These are phyloP conservation scores for Trimorus sp. DNA, from an alignment of 2,888 invertebrate species.

Conservation along the genomic window DNA sequence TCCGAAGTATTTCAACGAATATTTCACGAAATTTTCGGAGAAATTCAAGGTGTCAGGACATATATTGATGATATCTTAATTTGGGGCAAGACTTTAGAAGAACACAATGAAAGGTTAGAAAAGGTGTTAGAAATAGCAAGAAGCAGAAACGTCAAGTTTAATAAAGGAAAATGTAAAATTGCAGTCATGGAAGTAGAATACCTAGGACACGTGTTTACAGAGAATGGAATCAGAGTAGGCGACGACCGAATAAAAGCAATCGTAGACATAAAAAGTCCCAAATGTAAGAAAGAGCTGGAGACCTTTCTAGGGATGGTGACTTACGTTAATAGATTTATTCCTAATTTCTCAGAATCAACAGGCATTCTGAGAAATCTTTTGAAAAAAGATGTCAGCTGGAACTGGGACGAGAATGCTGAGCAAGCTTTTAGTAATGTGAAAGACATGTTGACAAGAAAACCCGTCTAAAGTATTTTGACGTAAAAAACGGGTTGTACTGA, in stretches of 20 bases:
- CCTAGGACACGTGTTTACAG: conserved; percentile 68
- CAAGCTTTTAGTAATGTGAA: conserved; percentile 58
- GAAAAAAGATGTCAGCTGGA: conserved; percentile 35
- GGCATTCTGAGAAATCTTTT: conserved; percentile 29
- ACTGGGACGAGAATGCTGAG: conserved; percentile 43
- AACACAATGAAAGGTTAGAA: conserved; percentile 43
- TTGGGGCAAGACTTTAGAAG: not conserved
- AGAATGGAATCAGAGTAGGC: conserved; percentile 65
- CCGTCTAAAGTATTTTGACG: conserved; percentile 62
- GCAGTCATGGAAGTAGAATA: conserved; percentile 67
- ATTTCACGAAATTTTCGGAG: conserved; percentile 67
- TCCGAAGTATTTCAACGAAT: conserved; percentile 71
- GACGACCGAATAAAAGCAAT: conserved; percentile 68
- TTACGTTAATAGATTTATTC: conserved; percentile 72
- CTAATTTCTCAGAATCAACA: conserved; percentile 60
- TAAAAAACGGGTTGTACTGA: conserved; percentile 45
- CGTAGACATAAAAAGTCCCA: conserved; percentile 58
- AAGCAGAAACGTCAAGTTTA: conserved; percentile 49
- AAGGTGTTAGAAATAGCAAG: conserved; percentile 60
- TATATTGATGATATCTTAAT: conserved; percentile 74
- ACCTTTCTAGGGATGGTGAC: conserved; percentile 70
- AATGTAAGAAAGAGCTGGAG: conserved; percentile 64
- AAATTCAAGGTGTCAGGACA: conserved; percentile 66
- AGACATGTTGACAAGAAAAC: conserved; percentile 43
- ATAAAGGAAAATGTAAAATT: conserved; percentile 68